A percentile compares a stretch with the other conserved stretches of the same genome.
Evolutionary conservation across 2,888 invertebrate species (phyloP).

Genomic region (Hyposoter dolosus): DNA sequence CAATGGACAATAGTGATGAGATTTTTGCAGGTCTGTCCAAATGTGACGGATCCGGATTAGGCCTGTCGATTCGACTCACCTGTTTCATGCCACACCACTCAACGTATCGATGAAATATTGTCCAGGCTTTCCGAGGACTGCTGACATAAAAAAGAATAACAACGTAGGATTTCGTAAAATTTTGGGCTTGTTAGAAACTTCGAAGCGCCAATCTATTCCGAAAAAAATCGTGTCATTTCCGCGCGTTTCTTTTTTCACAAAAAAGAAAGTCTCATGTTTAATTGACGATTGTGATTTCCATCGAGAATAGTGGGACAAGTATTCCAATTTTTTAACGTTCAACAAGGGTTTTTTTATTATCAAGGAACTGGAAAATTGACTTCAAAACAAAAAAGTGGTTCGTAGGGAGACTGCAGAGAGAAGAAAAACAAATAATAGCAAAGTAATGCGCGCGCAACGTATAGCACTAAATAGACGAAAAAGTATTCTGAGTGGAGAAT

Average conservation of each 20-base stretch:
- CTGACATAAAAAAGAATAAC: not conserved
- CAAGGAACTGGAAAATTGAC: not conserved
- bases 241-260: no score
- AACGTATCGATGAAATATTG: not conserved
- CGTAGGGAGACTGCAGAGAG: not conserved
- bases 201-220: no score
- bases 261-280: no score
- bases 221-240: no score
- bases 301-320: no score
- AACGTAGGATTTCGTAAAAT: no score
- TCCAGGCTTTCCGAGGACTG: not conserved
- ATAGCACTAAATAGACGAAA: not conserved
- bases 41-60: not conserved
- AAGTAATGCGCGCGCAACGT: not conserved
- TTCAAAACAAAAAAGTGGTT: not conserved
- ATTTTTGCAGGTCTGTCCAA: not conserved
- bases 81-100: not conserved
- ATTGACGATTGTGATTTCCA: no score
- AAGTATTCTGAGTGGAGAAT: not conserved
- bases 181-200: no score
- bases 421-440: not conserved
- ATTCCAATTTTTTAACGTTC: no score
- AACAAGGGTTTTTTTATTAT: not conserved
- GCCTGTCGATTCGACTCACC: not conserved
- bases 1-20: not conserved